phyloP scores from a whole-genome alignment of 2,797 vertebrate species.

The Squalus acanthias region DNA sequence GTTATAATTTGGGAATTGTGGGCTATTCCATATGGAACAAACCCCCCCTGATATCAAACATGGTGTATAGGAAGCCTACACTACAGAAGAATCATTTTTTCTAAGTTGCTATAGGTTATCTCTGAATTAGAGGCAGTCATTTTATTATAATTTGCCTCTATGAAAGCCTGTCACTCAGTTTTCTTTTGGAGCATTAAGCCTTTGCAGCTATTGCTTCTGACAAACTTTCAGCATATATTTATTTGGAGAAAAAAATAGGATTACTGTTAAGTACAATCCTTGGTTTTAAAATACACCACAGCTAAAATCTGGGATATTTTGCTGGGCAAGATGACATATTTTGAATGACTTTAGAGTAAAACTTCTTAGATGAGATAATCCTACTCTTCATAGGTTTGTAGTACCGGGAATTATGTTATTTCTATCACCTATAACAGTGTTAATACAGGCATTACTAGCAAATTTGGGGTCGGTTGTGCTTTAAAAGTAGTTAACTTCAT shows the following conservation, averaged over 20 bases:
- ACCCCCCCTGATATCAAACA: background rate
- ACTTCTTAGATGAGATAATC: background rate
- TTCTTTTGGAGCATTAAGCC: background rate
- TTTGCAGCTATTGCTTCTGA: background rate
- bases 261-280: background rate
- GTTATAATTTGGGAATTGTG: background rate
- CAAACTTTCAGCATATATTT: background rate
- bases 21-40: background rate
- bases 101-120: background rate
- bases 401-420: background rate
- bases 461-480: background rate
- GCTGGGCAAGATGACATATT: background rate
- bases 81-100: background rate
- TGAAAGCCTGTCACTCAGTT: background rate
- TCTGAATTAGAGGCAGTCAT: background rate
- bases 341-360: background rate
- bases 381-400: background rate
- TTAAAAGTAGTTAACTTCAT: background rate
- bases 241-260: background rate
- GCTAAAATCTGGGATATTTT: background rate
- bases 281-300: background rate
- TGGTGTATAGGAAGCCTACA: background rate
- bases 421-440: background rate
- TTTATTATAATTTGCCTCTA: background rate
- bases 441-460: background rate